Base-by-base conservation (phyloP, 2,113 vertebrate genomes). In the Brienomyrus longianalis region DNA sequence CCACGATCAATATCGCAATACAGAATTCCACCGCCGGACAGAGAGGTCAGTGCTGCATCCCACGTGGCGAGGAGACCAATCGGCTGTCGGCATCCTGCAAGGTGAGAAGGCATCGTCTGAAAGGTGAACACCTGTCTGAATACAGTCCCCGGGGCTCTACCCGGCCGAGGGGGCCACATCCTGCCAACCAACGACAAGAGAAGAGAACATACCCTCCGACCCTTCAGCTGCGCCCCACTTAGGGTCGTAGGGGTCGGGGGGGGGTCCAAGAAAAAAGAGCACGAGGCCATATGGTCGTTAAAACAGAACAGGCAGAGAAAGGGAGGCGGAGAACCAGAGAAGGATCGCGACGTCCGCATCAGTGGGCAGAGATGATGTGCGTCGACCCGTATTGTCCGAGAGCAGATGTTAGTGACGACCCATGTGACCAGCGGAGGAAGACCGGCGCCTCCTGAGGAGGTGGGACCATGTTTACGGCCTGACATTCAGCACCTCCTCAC, bases 281-380 rank as follows among this genome's bases (percentile, higher is more conserved):
- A 23, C 8, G 8, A 77, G 27, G 27, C 62, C 88, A 89, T 89
- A 89, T 83, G 88, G 88, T 52, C 21, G 19, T 15, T 51, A 21
- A 80, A 39, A 6, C 74, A 83, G 47, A 23, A 45, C 6, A 3
- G 17, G 27, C 27, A 23, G 7, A 83, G 43, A 83, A 23, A 83
- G 80, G 35, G 39, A 31, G 19, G 80, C 39, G 43, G 80, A 15
- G 35, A 8, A 2, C 2, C 39, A 39, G 39, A 45, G n/a, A 47
- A 62, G 23, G 56, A 23, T 35, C 1, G 19, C n/a, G 4, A 35
- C 0, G 11, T 45, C 66, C 70, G 56, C 80, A 11, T 70, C 66
- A 89, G 35, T 56, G 50, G 88, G 80, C 74, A 89, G 51, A 83
- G 80, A 89, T 83, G 88, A 83, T 15, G 47, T 89, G 50, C 35